Evolutionary conservation across 1,140 invertebrate genomes (phyloP).

Genomic region (Polyergus mexicanus): DNA sequence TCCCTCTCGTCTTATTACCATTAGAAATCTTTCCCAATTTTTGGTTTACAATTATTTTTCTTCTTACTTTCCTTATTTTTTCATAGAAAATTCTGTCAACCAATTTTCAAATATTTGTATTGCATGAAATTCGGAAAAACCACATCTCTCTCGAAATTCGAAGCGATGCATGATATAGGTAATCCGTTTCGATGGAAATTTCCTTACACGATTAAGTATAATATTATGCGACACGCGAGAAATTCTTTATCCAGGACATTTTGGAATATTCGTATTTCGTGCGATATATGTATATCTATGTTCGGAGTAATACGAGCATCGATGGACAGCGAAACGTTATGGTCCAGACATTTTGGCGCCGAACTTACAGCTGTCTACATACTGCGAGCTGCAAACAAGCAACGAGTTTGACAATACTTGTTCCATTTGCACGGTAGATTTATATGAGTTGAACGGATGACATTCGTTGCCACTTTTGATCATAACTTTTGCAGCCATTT

Average conservation of each 20-base stretch:
- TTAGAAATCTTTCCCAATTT: background rate
- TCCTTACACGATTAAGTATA: background rate
- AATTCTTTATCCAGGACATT: background rate
- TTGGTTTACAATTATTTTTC: background rate
- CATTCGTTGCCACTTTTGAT: constrained; percentile 59
- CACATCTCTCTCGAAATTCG: background rate
- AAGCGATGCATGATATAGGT: background rate
- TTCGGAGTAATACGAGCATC: constrained; percentile 13
- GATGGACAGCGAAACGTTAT: constrained; percentile 74
- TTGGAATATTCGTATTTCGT: constrained; percentile 16
- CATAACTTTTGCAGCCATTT: constrained; percentile 54
- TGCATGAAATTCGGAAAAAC: background rate
- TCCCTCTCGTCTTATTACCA: background rate
- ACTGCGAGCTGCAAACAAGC: constrained; percentile 75
- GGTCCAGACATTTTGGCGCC: constrained; percentile 81
- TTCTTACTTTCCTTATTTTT: background rate
- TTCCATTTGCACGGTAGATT: constrained; percentile 55
- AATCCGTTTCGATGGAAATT: constrained; percentile 6
- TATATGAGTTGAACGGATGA: constrained; percentile 57
- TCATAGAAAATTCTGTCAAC: background rate
- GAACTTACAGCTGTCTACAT: constrained; percentile 73
- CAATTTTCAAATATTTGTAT: background rate
- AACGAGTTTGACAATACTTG: constrained; percentile 53
- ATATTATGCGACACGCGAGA: background rate
- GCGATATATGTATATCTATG: background rate